Evolutionary conservation across 2,797 vertebrate species (phyloP), one percentile per base, ranked within the genome.

Genomic region (Artibeus lituratus): DNA sequence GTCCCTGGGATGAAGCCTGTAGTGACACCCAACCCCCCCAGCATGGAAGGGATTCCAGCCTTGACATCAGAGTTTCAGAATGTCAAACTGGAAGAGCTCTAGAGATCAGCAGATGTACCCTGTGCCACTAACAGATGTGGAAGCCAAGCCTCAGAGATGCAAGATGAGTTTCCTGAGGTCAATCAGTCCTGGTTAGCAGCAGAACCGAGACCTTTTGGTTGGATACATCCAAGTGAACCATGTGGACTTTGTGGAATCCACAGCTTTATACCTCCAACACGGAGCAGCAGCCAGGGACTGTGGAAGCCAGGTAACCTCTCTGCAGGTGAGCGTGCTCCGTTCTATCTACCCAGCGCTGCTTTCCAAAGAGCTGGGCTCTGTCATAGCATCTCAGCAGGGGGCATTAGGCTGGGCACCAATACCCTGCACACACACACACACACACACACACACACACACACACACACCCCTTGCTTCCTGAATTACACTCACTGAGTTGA

Each of bases 131-230:
- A 57, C 57, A 53, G 55, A 29, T 0, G 0, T 86, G 37, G 67
- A 65, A 14, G 53, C 51, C n/a, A 53, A 86, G 7, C 19, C 39
- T 24, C 39, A 16, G 35, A 65, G 49, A 70, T 2, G 57, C 14
- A 39, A 82, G 77, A 51, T 42, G 35, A 22, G 19, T 57, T 76
- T 93, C 73, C 84, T 37, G 76, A 94, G 76, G n/a, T 87, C 87
- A 72, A 76, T 49, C 87, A 72, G 81, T 49, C 37, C 49, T 15
- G 22, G 24, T 35, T 37, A 72, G 39, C 57, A 26, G 3, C 83
- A 84, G 35, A 87, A 70, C 10, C 0, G 7, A 53, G 29, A 37
- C 32, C 5, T 35, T 88, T 49, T 44, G 69, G 18, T 80, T 12
- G 49, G 65, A 53, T 26, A 29, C 49, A 70, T 39, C 12, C 21